Evolutionary conservation across 1,140 invertebrate species (phyloP), one percentile per base, ranked within the genome.

Genomic region (Polypedilum vanderplanki): DNA sequence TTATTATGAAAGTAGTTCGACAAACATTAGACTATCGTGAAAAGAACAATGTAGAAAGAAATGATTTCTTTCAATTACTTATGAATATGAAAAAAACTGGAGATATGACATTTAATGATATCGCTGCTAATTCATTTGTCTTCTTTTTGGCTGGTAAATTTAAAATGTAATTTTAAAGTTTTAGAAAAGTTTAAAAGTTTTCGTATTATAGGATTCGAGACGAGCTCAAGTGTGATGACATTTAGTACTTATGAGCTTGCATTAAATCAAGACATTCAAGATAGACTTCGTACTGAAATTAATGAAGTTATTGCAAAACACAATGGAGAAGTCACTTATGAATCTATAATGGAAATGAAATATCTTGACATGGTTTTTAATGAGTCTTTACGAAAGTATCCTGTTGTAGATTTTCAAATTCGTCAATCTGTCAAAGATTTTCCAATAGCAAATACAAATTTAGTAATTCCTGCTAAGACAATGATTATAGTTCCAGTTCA

Each of bases 151-250:
- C 84, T 73, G 89, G 76, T 64, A 33, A 64, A 7, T n/a, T n/a
- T n/a, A n/a, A n/a, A n/a, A n/a, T n/a, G n/a, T n/a, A n/a, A n/a
- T n/a, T n/a, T n/a, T n/a, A n/a, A n/a, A n/a, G n/a, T n/a, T n/a
- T n/a, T n/a, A n/a, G n/a, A n/a, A n/a, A n/a, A n/a, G n/a, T n/a
- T n/a, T n/a, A n/a, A n/a, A n/a, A n/a, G n/a, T n/a, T n/a, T n/a
- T n/a, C n/a, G n/a, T n/a, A n/a, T n/a, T n/a, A n/a, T n/a, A n/a
- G 17, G 88, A 2, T 91, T 89, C 79, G 90, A 92, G 77, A 91
- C 91, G 0, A 90, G 90, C 0, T 86, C 88, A 1, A 86, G 86
- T 1, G 84, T 88, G 0, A 83, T 90, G 3, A 83, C 87, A 33
- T 87, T 87, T 75, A 84, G 85, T 1, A 76, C 88, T 1, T 88